Evolutionary conservation across 2,888 invertebrate genomes (phyloP), one percentile per base, ranked within the genome.

Genomic region (Eupithecia insigniata): DNA sequence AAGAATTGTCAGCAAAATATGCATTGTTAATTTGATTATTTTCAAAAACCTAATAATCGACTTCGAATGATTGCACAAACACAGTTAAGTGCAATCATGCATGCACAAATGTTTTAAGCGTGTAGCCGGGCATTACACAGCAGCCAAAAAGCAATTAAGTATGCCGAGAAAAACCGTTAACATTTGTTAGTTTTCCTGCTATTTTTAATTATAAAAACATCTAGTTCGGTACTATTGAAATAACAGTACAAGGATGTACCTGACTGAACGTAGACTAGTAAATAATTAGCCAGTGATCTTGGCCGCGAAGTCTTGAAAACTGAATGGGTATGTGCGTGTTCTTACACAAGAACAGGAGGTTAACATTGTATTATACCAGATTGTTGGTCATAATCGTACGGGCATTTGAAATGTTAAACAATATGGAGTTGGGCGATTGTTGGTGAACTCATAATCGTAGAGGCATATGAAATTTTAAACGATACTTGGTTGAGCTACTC

Each of bases 281-380:
- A 28, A 64, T 70, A 68, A 70, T 73, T 70, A 66, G 61, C 65
- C 43, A 46, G 75, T 80, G 85, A 70, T 84, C 86, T 86, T 87
- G 86, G 83, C 87, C 85, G 46, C 46, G 81, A 80, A 83, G 71
- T 81, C 89, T 89, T 89, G 88, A 65, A 72, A 87, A 87, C 7
- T 55, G 12, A 60, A 18, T 60, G 18, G 18, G 1, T 60, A 22
- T 18, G 30, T 30, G 60, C 30, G 60, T 8, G 12, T 60, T 60
- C 14, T 30, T 30, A 30, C 60, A 30, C 16, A 4, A 55, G 55
- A 55, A 55, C 22, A n/a, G 3, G 55, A 22, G 5, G 30, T 14
- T 14, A 58, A 36, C 39, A 39, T 18, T 55, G 55, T 55, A 16
- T 58, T 28, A 28, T 28, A 58, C 28, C 14, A 16, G 28, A 28